Conservation (phyloP, 2,113 vertebrate genomes). For the Epinephelus fuscoguttatus region DNA sequence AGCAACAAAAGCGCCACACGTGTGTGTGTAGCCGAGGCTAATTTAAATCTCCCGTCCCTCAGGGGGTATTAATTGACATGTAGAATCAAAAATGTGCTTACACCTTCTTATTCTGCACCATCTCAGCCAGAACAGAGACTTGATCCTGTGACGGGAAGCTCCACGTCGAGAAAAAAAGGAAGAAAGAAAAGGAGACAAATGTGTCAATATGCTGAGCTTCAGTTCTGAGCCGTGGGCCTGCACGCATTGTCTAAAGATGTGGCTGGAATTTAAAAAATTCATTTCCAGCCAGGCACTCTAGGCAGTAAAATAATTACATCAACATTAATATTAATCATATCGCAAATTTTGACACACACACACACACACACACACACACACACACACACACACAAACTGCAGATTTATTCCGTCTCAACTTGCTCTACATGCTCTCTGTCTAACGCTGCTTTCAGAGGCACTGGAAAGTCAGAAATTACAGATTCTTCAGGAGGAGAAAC, state of each 20-base stretch:
- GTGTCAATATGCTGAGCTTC: constrained; percentile 44
- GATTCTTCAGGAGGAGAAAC: background rate
- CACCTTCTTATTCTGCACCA: constrained; percentile 31
- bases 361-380: constrained; percentile 17
- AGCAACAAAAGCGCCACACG: background rate
- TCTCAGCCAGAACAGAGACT: constrained; percentile 13
- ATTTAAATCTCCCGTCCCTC: constrained; percentile 40
- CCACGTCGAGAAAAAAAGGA: constrained; percentile 25
- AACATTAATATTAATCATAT: constrained; percentile 69
- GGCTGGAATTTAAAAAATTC: constrained; percentile 60
- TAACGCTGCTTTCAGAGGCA: constrained; percentile 17
- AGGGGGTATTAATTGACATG: constrained; percentile 49
- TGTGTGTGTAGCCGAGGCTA: background rate
- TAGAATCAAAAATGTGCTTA: constrained; percentile 38
- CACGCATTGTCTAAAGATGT: constrained; percentile 54
- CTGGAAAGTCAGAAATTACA: constrained; percentile 9
- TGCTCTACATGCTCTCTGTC: constrained; percentile 21
- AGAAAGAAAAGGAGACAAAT: constrained; percentile 49
- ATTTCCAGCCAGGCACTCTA: constrained; percentile 47
- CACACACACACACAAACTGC: background rate
- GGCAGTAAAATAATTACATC: constrained; percentile 74
- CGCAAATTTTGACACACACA: constrained; percentile 40
- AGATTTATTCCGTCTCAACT: constrained; percentile 30
- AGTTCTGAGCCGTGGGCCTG: constrained; percentile 41
- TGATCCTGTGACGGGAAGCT: constrained; percentile 1